A percentile compares a stretch with the other conserved stretches of the same genome.
Evolutionary conservation across 2,113 vertebrate genomes (phyloP).

Genomic region (Tychaedon coryphoeus): DNA sequence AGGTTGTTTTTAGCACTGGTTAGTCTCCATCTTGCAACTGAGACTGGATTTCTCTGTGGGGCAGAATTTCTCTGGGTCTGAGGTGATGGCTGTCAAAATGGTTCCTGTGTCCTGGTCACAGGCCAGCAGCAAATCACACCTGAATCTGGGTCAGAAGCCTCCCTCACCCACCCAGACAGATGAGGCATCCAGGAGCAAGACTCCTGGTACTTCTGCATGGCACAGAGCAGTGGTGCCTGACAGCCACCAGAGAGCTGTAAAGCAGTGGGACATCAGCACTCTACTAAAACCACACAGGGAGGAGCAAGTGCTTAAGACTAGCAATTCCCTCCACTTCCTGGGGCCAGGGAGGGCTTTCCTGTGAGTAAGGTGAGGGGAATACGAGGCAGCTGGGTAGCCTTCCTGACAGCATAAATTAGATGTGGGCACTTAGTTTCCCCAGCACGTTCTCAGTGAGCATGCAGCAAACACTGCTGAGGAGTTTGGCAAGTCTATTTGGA

Average conservation of each 20-base stretch:
- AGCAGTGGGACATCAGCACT: background rate
- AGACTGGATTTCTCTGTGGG: background rate
- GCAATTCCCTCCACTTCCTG: background rate
- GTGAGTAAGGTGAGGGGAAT: background rate
- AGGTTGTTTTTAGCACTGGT: background rate
- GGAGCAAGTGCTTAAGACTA: background rate
- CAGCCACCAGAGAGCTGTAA: background rate
- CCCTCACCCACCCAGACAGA: background rate
- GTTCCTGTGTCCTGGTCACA: background rate
- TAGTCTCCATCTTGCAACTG: background rate
- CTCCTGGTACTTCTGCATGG: background rate
- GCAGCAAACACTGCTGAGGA: background rate
- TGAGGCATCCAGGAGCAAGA: background rate
- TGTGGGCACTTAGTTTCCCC: background rate
- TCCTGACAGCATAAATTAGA: background rate
- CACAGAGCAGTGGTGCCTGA: rapidly evolving
- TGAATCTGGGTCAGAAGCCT: background rate
- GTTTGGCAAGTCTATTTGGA: background rate
- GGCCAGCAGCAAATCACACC: background rate
- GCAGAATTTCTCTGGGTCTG: background rate
- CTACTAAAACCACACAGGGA: rapidly evolving
- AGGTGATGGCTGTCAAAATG: background rate
- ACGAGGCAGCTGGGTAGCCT: rapidly evolving
- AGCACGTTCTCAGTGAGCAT: rapidly evolving
- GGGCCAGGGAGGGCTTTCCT: background rate